A percentile compares a stretch with the other conserved stretches of the same genome.
Conservation (phyloP, 2,888 invertebrate species). For the Acanthococcus lagerstroemiae region DNA sequence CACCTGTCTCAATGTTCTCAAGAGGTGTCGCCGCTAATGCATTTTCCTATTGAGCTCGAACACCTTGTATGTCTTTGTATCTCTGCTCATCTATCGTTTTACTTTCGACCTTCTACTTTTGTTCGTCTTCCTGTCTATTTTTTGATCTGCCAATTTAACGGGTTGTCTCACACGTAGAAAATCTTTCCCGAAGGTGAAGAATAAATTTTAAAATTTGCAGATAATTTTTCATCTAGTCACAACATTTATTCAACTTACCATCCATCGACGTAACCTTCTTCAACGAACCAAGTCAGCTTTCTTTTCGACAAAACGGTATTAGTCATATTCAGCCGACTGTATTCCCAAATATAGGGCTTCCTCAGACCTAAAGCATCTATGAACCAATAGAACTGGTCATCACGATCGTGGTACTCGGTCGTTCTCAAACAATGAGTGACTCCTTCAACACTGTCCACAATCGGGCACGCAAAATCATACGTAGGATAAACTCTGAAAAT, state of each 20-base stretch:
- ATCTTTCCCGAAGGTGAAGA: neutral
- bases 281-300: slow-evolving; percentile 96
- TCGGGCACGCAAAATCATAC: slow-evolving; percentile 99
- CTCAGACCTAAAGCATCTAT: slow-evolving; percentile 76
- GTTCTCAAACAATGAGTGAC: slow-evolving; percentile 96
- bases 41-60: too few relatives aligned
- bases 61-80: too few relatives aligned
- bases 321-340: slow-evolving; percentile 86
- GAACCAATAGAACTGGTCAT: slow-evolving; percentile 97
- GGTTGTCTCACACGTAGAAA: neutral
- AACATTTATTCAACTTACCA: slow-evolving; percentile 53
- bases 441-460: slow-evolving; percentile 93
- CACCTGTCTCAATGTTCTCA: too few relatives aligned
- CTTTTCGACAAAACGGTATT: slow-evolving; percentile 96
- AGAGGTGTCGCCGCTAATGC: too few relatives aligned
- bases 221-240: neutral
- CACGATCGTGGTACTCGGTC: slow-evolving; percentile 96
- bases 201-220: neutral
- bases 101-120: too few relatives aligned
- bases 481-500: slow-evolving; percentile 85
- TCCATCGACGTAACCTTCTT: slow-evolving; percentile 86
- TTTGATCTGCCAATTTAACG: too few relatives aligned
- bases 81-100: too few relatives aligned
- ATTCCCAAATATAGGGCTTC: slow-evolving; percentile 92
- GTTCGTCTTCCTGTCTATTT: too few relatives aligned